These are phyloP conservation scores for Typhlomys cinereus DNA, from an alignment of 2,113 vertebrate genomes.

Conservation along the genomic window DNA sequence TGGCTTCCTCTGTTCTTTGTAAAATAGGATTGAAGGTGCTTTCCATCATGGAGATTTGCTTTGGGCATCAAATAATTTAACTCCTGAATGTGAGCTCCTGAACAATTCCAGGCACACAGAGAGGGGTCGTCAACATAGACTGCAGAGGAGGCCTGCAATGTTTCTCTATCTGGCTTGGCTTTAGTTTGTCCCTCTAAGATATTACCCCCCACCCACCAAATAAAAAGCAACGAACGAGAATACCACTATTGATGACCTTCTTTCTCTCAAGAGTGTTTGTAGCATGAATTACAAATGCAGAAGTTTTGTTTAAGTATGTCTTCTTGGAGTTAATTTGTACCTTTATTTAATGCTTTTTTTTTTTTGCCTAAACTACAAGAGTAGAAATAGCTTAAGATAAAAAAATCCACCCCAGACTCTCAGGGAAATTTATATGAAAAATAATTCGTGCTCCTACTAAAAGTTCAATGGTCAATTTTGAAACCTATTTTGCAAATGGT, in stretches of 20 bases:
- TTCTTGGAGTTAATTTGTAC: not conserved
- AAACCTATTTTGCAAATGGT: not conserved
- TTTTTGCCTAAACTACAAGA: not conserved
- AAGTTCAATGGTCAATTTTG: not conserved
- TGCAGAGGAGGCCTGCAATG: not conserved
- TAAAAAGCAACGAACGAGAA: too few relatives aligned
- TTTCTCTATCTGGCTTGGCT: not conserved
- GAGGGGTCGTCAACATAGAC: not conserved
- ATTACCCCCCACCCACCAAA: not conserved
- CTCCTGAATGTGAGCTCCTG: not conserved
- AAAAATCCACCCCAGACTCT: not conserved
- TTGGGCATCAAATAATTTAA: not conserved
- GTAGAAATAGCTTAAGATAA: not conserved
- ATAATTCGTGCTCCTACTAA: not conserved
- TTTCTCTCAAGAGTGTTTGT: not conserved
- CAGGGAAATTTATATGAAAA: not conserved
- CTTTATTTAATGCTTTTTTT: not conserved
- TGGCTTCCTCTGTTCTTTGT: not conserved
- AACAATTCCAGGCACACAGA: not conserved
- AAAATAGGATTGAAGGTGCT: not conserved
- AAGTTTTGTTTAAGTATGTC: not conserved
- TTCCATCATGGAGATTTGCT: not conserved
- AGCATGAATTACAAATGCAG: not conserved
- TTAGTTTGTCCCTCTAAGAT: not conserved
- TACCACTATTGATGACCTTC: not conserved